Percentiles rank a stretch among this genome's conserved stretches.
These are phyloP conservation scores for Drosophila siamana DNA, from an alignment of 2,888 invertebrate species.

Conservation along the genomic window DNA sequence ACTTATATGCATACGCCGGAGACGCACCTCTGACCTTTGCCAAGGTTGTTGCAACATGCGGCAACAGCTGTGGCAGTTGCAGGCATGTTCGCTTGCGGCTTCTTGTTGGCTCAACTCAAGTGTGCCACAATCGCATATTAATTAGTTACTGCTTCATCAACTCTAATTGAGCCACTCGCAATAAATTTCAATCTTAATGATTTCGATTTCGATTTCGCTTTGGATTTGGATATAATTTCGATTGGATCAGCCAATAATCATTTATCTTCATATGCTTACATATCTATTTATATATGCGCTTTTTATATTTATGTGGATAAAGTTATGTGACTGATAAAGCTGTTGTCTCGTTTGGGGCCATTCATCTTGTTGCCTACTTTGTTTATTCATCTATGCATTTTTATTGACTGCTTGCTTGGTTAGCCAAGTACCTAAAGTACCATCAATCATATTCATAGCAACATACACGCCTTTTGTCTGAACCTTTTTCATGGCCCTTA, in stretches of 20 bases:
- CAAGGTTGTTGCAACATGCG: constrained; percentile 66
- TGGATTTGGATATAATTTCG: constrained; percentile 19
- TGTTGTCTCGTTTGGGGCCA: constrained; percentile 21
- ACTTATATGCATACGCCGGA: constrained; percentile 47
- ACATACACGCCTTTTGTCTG: constrained; percentile 42
- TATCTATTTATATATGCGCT: background rate
- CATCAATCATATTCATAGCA: constrained; percentile 65
- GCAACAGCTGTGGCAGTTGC: background rate
- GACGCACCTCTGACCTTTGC: constrained; percentile 59
- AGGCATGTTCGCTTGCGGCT: background rate
- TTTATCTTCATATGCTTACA: constrained; percentile 25
- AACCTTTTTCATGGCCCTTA: constrained; percentile 31
- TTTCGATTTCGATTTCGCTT: background rate
- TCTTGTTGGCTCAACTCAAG: background rate
- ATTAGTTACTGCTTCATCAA: constrained; percentile 44
- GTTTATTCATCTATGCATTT: constrained; percentile 58
- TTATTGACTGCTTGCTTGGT: constrained; percentile 55
- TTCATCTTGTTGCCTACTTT: constrained; percentile 39
- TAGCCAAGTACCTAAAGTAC: constrained; percentile 39
- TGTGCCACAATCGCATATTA: constrained; percentile 12
- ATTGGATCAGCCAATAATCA: constrained; percentile 35
- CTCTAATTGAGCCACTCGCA: constrained; percentile 48
- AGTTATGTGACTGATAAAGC: constrained; percentile 43
- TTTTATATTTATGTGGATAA: constrained; percentile 3
- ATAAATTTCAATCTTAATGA: constrained; percentile 48